A percentile compares a stretch with the other conserved stretches of the same genome.
phyloP scores from a whole-genome alignment of 2,888 invertebrate species.

The Gortyna flavago region DNA sequence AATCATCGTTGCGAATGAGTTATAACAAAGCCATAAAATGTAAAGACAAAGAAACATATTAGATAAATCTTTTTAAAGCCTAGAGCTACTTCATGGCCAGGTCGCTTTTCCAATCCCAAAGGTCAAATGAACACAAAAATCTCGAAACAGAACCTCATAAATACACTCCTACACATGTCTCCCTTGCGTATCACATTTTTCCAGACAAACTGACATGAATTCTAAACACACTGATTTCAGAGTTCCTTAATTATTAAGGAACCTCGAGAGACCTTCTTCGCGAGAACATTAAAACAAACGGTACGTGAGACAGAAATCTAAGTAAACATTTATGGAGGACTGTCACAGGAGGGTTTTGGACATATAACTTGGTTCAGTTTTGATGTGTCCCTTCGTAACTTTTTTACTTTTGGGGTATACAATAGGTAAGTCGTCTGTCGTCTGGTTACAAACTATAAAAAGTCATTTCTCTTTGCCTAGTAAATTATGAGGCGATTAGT shows the following conservation, averaged over 20 bases:
- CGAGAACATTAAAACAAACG: slow-evolving; percentile 31
- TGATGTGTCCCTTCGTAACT: slow-evolving; percentile 28
- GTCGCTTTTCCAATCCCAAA: neutral
- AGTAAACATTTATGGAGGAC: slow-evolving; percentile 42
- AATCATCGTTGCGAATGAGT: neutral
- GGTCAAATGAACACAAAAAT: slow-evolving; percentile 19
- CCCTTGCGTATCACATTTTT: slow-evolving; percentile 33
- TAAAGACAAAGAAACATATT: neutral
- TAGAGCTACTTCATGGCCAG: neutral
- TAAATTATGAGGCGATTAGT: neutral
- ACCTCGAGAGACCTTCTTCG: slow-evolving; percentile 39
- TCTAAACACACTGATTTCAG: slow-evolving; percentile 43
- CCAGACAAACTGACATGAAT: slow-evolving; percentile 33
- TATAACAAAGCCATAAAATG: neutral
- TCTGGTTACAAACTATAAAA: neutral
- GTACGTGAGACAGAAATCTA: slow-evolving; percentile 29
- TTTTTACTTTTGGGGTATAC: neutral
- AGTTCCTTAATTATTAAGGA: slow-evolving; percentile 42
- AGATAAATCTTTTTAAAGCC: neutral
- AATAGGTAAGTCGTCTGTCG: slow-evolving; percentile 8
- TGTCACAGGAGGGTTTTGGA: slow-evolving; percentile 12
- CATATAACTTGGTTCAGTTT: slow-evolving; percentile 7
- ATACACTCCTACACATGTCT: slow-evolving; percentile 19
- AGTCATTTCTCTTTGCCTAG: neutral
- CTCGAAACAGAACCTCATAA: slow-evolving; percentile 14